Evolutionary conservation across 2,113 vertebrate genomes (phyloP), one percentile per base, ranked within the genome.

Genomic region (Scalopus aquaticus): DNA sequence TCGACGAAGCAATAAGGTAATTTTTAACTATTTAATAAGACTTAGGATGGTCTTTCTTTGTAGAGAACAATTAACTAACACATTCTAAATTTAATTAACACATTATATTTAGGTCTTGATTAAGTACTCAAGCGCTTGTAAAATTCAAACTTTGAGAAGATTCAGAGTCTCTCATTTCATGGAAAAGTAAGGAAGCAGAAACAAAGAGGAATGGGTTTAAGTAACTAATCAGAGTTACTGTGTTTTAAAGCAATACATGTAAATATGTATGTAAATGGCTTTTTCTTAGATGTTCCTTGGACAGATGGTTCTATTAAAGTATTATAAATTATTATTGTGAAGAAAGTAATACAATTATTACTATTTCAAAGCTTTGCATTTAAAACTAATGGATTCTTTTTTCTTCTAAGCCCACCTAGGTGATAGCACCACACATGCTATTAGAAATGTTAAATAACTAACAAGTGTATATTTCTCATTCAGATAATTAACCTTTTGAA

Each of bases 1-100:
- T 78, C 24, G 35, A 32, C 54, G 60, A 49, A 94, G 80, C 37
- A 58, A 3, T 39, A 83, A 73, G 54, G 58, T 76, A 56, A 93
- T 37, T n/a, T 95, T 30, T 49, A 91, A 54, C 9, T 37, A 67
- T 65, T 72, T 93, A 80, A 35, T 49, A 89, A 93, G 56, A 67
- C 73, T 80, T 76, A 65, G 0, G 22, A 30, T 17, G 67, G 32
- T 64, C 44, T 51, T 73, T 20, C 78, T 74, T 73, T n/a, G 28
- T 32, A 87, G 70, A 83, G 92, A 81, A 96, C 32, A 49, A 56
- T 85, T 91, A 81, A n/a, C 13, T 30, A 85, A 22, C 24, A 72
- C 8, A 86, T 56, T 78, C 20, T 80, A 92, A 88, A 85, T 73
- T 96, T 88, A 73, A 74, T 65, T 62, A 89, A 60, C 32, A 44